A percentile compares a stretch with the other conserved stretches of the same genome.
Conservation (phyloP, 2,888 invertebrate genomes). For the Platerodrilus igneus region DNA sequence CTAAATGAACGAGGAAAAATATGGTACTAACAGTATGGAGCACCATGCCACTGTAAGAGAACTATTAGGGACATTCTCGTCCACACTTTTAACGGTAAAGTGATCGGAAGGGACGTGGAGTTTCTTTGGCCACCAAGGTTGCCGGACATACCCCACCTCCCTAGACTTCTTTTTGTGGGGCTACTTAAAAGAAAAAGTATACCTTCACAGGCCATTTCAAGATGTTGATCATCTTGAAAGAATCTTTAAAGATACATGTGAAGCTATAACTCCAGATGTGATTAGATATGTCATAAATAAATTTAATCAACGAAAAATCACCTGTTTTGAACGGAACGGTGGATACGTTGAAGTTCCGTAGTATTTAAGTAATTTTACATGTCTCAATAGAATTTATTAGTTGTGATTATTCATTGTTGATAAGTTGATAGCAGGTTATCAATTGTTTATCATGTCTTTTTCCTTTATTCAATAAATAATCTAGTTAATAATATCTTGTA, state of each 20-base stretch:
- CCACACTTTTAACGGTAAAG: not conserved
- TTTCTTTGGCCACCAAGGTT: conserved; percentile 3
- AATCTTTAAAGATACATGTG: conserved; percentile 9
- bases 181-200: conserved; percentile 10
- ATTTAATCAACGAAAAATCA: conserved; percentile 2
- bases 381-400: no score
- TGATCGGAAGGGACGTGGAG: not conserved
- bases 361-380: no score
- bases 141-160: not conserved
- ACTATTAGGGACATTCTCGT: conserved; percentile 4
- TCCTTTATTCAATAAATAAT: no score
- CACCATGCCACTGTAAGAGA: conserved; percentile 6
- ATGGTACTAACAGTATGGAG: no score
- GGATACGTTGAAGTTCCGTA: not conserved
- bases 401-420: no score
- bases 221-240: conserved; percentile 9
- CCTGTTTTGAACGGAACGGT: not conserved
- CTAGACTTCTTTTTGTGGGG: conserved; percentile 8
- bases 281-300: not conserved
- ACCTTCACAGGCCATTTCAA: conserved; percentile 11
- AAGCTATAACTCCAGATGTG: conserved; percentile 1
- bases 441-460: no score
- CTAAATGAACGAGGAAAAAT: no score
- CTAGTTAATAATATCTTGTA: no score
- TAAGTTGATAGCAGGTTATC: no score